Evolutionary conservation across 2,113 vertebrate genomes (phyloP).

Genomic region (Rhinopomastus cyanomelas): DNA sequence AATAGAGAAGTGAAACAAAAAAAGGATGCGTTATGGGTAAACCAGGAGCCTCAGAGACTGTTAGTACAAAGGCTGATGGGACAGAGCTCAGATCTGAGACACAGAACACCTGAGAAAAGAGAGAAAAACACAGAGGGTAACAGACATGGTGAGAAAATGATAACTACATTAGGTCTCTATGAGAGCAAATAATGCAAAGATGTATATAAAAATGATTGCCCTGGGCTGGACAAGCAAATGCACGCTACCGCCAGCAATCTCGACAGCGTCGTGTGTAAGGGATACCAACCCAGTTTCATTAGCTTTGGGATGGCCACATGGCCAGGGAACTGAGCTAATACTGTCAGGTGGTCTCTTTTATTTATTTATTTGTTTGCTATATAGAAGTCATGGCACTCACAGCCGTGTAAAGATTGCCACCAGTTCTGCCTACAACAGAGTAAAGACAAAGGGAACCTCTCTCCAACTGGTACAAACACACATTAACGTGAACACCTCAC

Average conservation of each 20-base stretch:
- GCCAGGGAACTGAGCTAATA: neutral
- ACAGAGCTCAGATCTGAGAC: constrained; percentile 85
- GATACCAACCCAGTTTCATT: neutral
- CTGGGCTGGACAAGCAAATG: constrained; percentile 29
- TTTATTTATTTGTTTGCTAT: neutral
- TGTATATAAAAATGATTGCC: constrained; percentile 73
- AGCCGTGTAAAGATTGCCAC: neutral
- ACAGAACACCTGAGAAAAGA: constrained; percentile 95
- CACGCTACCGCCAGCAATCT: neutral
- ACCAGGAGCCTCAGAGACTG: constrained; percentile 83
- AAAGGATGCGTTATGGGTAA: constrained; percentile 81
- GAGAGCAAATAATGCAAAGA: constrained; percentile 73
- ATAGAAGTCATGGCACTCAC: neutral
- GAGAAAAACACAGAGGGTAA: constrained; percentile 82
- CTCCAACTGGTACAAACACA: neutral
- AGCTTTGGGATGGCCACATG: neutral
- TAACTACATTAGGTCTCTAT: constrained; percentile 76
- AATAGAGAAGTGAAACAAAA: constrained; percentile 80
- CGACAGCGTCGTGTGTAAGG: neutral
- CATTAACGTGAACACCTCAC: rapidly evolving
- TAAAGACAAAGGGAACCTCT: neutral
- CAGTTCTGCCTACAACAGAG: neutral
- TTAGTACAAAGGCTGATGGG: constrained; percentile 93
- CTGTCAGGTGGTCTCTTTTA: neutral
- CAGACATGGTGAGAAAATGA: constrained; percentile 81